A percentile compares a stretch with the other conserved stretches of the same genome.
phyloP scores from a whole-genome alignment of 1,140 invertebrate genomes.

The Nautilus pompilius region DNA sequence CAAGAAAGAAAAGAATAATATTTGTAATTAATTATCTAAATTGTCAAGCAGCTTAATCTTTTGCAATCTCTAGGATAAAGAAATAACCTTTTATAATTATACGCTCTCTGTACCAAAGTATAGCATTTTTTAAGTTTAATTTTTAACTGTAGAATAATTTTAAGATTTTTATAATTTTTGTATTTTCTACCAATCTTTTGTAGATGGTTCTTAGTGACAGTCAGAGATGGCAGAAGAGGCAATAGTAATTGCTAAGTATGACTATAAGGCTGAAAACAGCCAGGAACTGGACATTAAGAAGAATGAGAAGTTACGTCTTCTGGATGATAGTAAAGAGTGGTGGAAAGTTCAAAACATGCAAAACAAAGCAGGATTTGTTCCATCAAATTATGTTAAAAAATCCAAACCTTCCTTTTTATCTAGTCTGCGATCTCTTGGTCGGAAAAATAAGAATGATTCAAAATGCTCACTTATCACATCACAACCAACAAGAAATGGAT shows the following conservation, averaged over 20 bases:
- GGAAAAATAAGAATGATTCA: conserved; percentile 28
- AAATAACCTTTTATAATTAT: no score
- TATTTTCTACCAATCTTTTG: no score
- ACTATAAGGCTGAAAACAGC: conserved; percentile 94
- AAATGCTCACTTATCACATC: conserved; percentile 18
- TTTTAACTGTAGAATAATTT: no score
- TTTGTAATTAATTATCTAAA: no score
- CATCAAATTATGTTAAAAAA: conserved; percentile 96
- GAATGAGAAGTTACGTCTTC: conserved; percentile 90
- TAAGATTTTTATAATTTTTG: no score
- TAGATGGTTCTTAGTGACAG: not conserved
- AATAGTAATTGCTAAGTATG: conserved; percentile 92
- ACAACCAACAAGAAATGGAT: conserved; percentile 28
- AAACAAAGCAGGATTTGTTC: conserved; percentile 95
- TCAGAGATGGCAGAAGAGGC: conserved; percentile 36
- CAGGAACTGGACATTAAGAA: conserved; percentile 97
- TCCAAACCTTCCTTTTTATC: conserved; percentile 42
- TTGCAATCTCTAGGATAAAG: no score
- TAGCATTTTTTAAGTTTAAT: no score
- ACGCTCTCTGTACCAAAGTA: no score
- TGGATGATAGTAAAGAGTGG: conserved; percentile 99
- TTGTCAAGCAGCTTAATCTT: no score
- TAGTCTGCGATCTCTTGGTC: conserved; percentile 28
- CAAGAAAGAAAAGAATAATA: no score
- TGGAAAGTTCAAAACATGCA: conserved; percentile 64